A percentile compares a stretch with the other conserved stretches of the same genome.
phyloP scores from a whole-genome alignment of 2,797 vertebrate species.

The Syngnathus rostellatus region DNA sequence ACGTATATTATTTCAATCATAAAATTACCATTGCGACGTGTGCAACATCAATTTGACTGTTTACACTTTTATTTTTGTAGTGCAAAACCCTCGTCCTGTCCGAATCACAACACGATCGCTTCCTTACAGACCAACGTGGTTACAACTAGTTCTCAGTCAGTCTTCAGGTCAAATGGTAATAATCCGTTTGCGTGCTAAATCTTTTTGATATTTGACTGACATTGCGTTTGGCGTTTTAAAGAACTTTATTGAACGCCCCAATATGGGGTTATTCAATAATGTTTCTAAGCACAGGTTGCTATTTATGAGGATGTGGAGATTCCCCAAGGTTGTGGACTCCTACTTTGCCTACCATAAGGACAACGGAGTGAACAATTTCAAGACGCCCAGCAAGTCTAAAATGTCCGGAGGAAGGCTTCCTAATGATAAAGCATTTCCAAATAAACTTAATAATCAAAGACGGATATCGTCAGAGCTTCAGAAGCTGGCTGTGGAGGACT shows the following conservation, averaged over 20 bases:
- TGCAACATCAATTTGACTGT: neutral
- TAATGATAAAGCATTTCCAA: neutral
- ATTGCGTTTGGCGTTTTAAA: neutral
- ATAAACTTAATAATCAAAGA: neutral
- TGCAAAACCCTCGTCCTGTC: neutral
- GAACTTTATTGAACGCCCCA: neutral
- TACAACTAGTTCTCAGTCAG: neutral
- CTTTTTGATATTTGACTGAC: neutral
- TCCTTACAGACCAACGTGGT: neutral
- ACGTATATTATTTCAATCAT: neutral
- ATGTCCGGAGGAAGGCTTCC: constrained; percentile 2
- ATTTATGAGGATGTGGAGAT: neutral
- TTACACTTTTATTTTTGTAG: constrained; percentile 3
- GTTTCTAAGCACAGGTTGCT: constrained; percentile 17
- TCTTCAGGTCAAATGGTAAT: neutral
- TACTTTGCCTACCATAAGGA: constrained; percentile 52
- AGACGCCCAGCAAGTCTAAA: constrained; percentile 15
- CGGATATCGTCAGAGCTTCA: constrained; percentile 61
- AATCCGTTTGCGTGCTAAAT: too few relatives aligned
- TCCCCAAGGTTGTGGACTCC: constrained; percentile 7
- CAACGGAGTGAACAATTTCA: constrained; percentile 24
- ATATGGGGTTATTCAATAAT: constrained; percentile 23
- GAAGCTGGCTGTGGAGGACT: constrained; percentile 62
- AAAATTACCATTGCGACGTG: neutral
- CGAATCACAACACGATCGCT: too few relatives aligned